Percentiles rank a stretch among this genome's conserved stretches.
These are phyloP conservation scores for Cryptus armator DNA, from an alignment of 2,888 invertebrate species.

Conservation along the genomic window DNA sequence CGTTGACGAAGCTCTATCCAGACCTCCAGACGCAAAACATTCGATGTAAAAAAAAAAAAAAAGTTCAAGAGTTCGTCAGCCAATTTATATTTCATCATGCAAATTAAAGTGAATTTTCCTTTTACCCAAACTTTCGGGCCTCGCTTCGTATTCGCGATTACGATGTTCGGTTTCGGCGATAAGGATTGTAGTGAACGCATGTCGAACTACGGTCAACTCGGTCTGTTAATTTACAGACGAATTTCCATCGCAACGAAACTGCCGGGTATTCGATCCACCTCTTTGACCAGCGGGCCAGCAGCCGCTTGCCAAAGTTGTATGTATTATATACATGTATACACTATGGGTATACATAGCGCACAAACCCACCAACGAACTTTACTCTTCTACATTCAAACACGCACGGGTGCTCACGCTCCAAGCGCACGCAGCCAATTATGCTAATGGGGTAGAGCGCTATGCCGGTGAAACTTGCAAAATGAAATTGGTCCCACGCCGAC, in stretches of 20 bases:
- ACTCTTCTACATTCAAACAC: slow-evolving; percentile 40
- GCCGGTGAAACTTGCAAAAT: slow-evolving; percentile 74
- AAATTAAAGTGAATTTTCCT: slow-evolving; percentile 21
- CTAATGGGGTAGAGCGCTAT: slow-evolving; percentile 71
- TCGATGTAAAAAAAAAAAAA: not conserved
- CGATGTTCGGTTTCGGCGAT: slow-evolving; percentile 14
- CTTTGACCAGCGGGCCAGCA: slow-evolving; percentile 55
- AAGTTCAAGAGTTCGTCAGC: not conserved
- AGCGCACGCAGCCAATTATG: slow-evolving; percentile 74
- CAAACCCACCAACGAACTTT: slow-evolving; percentile 47
- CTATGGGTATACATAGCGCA: slow-evolving; percentile 14
- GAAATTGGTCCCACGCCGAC: slow-evolving; percentile 73
- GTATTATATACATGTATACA: slow-evolving; percentile 17
- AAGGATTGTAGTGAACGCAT: slow-evolving; percentile 12
- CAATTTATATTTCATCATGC: slow-evolving; percentile 1
- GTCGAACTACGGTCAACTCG: slow-evolving; percentile 24
- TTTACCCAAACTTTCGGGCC: not conserved
- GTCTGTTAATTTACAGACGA: slow-evolving; percentile 50
- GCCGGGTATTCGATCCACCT: slow-evolving; percentile 39
- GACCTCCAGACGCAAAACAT: not conserved
- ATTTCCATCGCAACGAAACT: slow-evolving; percentile 53
- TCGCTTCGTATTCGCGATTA: slow-evolving; percentile 6
- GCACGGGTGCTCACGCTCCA: slow-evolving; percentile 45
- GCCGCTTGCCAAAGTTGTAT: slow-evolving; percentile 28
- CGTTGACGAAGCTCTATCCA: not conserved